Evolutionary conservation across 2,888 invertebrate genomes (phyloP), one percentile per base, ranked within the genome.

Genomic region (Papilio elwesi): DNA sequence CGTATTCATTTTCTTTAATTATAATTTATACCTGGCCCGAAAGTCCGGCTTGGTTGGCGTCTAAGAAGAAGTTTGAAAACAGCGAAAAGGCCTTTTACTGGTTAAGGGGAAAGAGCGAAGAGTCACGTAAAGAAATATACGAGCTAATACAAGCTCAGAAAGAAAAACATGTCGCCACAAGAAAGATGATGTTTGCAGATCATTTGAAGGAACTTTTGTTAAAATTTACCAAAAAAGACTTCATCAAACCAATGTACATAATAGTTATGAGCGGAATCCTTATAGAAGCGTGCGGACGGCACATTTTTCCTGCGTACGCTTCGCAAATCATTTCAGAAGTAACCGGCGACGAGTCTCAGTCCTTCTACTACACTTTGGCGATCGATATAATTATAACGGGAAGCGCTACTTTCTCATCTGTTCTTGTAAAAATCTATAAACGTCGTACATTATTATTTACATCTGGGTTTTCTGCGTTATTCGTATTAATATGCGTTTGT

Each of bases 41-140:
- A 83, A 94, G 95, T 15, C 96, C 96, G 0, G 87, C 91, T 12
- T 96, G 95, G 95, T 80, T 96, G 57, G 89, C 94, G 0, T 89
- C 93, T 1, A 94, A 92, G 71, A 91, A 90, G 1, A 85, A 87
- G n/a, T 83, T 87, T 0, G 87, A 88, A 7, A 88, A 94, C 69
- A 95, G 95, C 0, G 88, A 93, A 74, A 81, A 85, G 9, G 86
- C 94, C 0, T 94, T 95, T 16, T 86, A 88, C 62, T 94, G 91
- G 87, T 89, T 95, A 63, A 85, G 95, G 74, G 95, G 95, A 26
- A 78, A 80, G 8, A 70, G 75, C 38, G 74, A 78, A 13, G 74
- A 78, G 13, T 78, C 84, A 0, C 71, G 59, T 9, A 75, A 68
- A 48, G 87, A 87, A 77, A 71, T 90, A 0, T 76, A 82, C 15